Conservation (phyloP, 2,113 vertebrate species). For the Eublepharis macularius region DNA sequence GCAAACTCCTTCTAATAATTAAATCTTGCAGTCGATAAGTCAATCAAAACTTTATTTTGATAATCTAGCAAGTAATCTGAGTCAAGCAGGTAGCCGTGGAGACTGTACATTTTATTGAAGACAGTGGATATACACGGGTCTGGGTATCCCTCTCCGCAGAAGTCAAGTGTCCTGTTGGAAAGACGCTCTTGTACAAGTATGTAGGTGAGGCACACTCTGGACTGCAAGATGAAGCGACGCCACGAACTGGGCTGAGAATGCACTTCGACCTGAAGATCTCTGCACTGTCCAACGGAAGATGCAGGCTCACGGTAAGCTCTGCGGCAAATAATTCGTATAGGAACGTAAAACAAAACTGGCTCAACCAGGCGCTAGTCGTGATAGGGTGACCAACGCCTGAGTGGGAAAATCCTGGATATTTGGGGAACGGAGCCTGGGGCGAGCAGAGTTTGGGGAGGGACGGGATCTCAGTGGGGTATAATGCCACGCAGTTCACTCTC, state of each 20-base stretch:
- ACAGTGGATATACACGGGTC: neutral
- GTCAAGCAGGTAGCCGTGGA: neutral
- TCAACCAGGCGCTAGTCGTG: too few species aligned
- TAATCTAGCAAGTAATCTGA: neutral
- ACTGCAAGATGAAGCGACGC: slow-evolving; percentile 76
- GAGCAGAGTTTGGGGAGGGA: too few species aligned
- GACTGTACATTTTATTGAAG: neutral
- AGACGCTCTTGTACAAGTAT: slow-evolving; percentile 77
- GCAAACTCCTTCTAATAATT: too few species aligned
- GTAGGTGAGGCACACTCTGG: slow-evolving; percentile 77
- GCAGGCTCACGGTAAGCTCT: slow-evolving; percentile 75
- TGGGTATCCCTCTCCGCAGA: slow-evolving; percentile 63
- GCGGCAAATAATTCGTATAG: too few species aligned
- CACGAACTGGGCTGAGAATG: slow-evolving; percentile 74
- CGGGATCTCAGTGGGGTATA: too few species aligned
- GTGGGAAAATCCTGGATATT: too few species aligned
- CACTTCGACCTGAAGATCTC: slow-evolving; percentile 76
- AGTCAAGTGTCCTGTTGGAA: slow-evolving; percentile 70
- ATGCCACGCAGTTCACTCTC: too few species aligned
- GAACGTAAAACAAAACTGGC: too few species aligned
- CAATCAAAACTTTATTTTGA: neutral
- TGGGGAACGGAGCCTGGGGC: too few species aligned
- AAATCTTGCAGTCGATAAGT: neutral
- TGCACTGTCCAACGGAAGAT: slow-evolving; percentile 34
- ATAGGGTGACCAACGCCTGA: too few species aligned